Evolutionary conservation across 2,888 invertebrate species (phyloP).

Genomic region (Tipula unca): DNA sequence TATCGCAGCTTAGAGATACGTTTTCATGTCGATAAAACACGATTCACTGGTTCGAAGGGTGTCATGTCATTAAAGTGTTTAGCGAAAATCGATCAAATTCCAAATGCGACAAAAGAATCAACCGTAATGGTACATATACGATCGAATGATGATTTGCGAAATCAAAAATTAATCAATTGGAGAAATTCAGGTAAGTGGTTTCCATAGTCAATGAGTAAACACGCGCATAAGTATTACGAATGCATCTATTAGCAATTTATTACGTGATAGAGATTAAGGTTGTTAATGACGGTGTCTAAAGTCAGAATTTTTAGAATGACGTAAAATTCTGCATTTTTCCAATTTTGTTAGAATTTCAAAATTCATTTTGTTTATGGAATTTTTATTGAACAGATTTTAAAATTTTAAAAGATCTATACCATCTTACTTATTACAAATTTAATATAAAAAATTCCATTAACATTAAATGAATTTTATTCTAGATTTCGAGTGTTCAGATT

Average conservation of each 20-base stretch:
- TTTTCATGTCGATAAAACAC: conserved; percentile 38
- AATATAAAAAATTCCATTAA: too few species aligned
- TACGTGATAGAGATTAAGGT: neutral
- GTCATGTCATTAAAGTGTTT: conserved; percentile 39
- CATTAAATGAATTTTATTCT: too few species aligned
- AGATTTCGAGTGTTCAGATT: too few species aligned
- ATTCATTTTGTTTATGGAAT: too few species aligned
- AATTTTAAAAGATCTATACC: too few species aligned
- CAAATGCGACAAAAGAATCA: conserved; percentile 36
- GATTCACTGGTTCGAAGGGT: conserved; percentile 36
- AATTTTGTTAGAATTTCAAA: too few species aligned
- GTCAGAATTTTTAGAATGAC: neutral
- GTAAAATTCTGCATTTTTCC: neutral
- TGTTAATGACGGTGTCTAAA: neutral
- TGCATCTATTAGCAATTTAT: neutral
- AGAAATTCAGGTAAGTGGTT: conserved; percentile 31
- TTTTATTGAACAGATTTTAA: too few species aligned
- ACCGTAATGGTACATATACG: conserved; percentile 35
- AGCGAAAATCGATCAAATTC: conserved; percentile 41
- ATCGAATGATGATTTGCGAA: conserved; percentile 38
- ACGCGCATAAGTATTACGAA: too few species aligned
- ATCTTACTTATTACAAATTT: too few species aligned
- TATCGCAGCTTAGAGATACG: conserved; percentile 39
- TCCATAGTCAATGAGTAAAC: neutral
- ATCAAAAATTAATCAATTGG: conserved; percentile 39